Evolutionary conservation across 2,797 vertebrate species (phyloP).

Genomic region (Anabas testudineus): DNA sequence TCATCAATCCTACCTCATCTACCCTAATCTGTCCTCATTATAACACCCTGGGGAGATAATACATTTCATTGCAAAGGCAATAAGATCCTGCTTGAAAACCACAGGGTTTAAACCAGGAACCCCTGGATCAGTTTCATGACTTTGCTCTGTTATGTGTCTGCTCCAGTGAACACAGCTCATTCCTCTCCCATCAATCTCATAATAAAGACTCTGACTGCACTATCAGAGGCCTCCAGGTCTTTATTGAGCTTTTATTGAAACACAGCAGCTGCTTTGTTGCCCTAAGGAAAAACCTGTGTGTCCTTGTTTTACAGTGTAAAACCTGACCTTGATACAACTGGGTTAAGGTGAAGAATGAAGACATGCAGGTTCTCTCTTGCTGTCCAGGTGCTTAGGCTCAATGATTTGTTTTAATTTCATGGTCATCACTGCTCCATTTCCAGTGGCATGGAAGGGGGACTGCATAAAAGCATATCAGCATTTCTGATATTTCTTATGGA

Average conservation of each 20-base stretch:
- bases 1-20: background rate
- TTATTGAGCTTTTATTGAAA: conserved; percentile 63
- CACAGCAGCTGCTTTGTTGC: conserved; percentile 28
- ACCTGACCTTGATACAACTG: conserved; percentile 52
- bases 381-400: conserved; percentile 30
- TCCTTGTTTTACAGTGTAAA: conserved; percentile 43
- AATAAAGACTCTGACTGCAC: conserved; percentile 57
- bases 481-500: too few species aligned
- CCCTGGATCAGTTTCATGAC: conserved; percentile 37
- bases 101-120: conserved; percentile 15
- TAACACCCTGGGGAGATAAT: background rate
- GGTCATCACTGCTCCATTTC: conserved; percentile 15
- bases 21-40: conserved; percentile 1
- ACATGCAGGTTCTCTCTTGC: conserved; percentile 39
- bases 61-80: background rate
- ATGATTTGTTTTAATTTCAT: conserved; percentile 56
- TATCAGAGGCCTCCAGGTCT: conserved; percentile 47
- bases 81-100: conserved; percentile 6
- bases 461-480: too few species aligned
- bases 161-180: conserved; percentile 40
- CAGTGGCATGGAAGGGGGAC: too few species aligned
- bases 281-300: conserved; percentile 21
- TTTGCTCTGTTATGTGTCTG: conserved; percentile 17
- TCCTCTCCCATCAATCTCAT: conserved; percentile 46
- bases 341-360: conserved; percentile 64